Conservation (phyloP, 2,113 vertebrate genomes). For the Dipodomys stephensi region DNA sequence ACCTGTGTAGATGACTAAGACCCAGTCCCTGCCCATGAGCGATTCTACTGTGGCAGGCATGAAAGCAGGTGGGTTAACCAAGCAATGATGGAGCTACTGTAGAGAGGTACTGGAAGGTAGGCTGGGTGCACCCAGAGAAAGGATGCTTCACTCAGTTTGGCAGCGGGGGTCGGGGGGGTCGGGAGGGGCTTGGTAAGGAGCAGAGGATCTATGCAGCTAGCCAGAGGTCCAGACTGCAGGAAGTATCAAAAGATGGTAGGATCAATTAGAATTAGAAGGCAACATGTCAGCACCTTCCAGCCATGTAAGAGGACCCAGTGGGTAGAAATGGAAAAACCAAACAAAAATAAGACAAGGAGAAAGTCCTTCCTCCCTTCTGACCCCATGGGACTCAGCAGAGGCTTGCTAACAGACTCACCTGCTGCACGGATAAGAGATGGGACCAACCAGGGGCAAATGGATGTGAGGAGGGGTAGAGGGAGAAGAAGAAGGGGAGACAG, state of each 20-base stretch:
- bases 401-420: background rate
- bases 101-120: background rate
- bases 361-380: background rate
- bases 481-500: background rate
- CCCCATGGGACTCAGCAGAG: background rate
- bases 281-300: background rate
- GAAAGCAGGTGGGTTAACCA: background rate
- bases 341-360: background rate
- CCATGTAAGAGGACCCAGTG: background rate
- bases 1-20: background rate
- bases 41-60: background rate
- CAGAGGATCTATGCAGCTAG: background rate
- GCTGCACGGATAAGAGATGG: background rate
- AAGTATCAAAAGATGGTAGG: background rate
- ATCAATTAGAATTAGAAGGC: background rate
- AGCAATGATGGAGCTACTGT: fast-evolving
- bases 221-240: background rate
- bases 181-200: background rate
- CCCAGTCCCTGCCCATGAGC: background rate
- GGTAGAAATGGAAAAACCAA: constrained; percentile 2
- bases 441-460: background rate
- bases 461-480: fast-evolving
- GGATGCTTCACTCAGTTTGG: background rate
- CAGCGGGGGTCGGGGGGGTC: no score
- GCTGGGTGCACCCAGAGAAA: no score